Percentiles rank a stretch among this genome's conserved stretches.
These are phyloP conservation scores for Falco biarmicus DNA, from an alignment of 2,797 vertebrate genomes.

Conservation along the genomic window DNA sequence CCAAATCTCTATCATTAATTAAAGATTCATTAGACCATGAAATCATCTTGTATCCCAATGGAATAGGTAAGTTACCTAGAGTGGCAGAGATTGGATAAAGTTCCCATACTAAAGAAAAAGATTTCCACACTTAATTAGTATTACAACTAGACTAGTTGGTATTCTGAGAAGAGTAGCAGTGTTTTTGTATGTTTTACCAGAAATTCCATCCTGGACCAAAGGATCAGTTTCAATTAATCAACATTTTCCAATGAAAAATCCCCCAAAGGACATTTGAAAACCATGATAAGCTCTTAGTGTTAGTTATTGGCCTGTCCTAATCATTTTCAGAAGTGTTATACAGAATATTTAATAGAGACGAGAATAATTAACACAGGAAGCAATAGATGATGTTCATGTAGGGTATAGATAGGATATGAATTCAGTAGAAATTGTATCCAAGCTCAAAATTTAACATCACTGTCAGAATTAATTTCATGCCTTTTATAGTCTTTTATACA, in stretches of 20 bases:
- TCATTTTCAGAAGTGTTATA: conserved; percentile 64
- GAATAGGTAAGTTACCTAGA: conserved; percentile 23
- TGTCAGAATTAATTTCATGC: conserved; percentile 58
- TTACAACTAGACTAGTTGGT: conserved; percentile 48
- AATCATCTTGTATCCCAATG: conserved; percentile 33
- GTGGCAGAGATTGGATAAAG: conserved; percentile 22
- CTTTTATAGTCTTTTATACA: conserved; percentile 24
- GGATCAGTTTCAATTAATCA: conserved; percentile 66
- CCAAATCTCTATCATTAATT: conserved; percentile 55
- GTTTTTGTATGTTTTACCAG: conserved; percentile 48
- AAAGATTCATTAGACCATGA: conserved; percentile 57
- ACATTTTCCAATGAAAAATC: conserved; percentile 60
- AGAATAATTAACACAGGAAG: conserved; percentile 69
- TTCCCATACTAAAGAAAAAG: conserved; percentile 45
- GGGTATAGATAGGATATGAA: conserved; percentile 45
- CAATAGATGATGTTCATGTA: conserved; percentile 51
- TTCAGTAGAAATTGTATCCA: conserved; percentile 37
- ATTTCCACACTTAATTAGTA: conserved; percentile 57
- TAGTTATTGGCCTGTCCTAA: conserved; percentile 62
- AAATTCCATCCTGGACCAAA: conserved; percentile 43
- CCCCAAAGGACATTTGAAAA: conserved; percentile 58
- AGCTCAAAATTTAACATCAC: conserved; percentile 32
- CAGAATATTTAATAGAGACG: conserved; percentile 67
- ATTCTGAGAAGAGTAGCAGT: conserved; percentile 23
- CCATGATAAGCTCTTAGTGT: conserved; percentile 49